Base-by-base conservation (phyloP, 2,113 vertebrate species). In the Podiceps cristatus region DNA sequence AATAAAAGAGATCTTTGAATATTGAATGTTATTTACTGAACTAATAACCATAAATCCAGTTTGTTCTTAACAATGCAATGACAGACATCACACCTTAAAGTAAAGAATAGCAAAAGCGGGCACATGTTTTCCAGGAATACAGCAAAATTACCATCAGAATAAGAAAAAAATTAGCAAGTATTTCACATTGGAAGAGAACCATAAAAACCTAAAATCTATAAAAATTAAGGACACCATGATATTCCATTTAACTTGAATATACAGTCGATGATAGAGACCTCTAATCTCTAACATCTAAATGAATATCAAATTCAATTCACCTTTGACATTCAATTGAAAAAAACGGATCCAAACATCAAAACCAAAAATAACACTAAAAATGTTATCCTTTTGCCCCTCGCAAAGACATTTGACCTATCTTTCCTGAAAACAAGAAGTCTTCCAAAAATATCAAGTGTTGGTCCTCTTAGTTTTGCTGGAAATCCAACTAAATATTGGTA, bases 31-130 rank as follows among this genome's bases (percentile, higher is more conserved):
- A 88, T 45, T 83, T 72, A 56, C 45, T 81, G 42, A 87, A 90
- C 80, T 86, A 68, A 79, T 16, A 71, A 78, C 16, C 67, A 86
- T 73, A 82, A 73, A 44, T 4, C 12, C 28, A 37, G 10, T 5
- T 92, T 83, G 68, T 90, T 67, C 53, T 86, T 59, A 89, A 33
- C 28, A 85, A 90, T 29, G 66, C 68, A 82, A 28, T 62, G 62
- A 86, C 66, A 92, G 56, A 77, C 72, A 94, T 69, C 68, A 97
- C 81, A 96, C 53, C 71, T 86, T 62, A 71, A 27, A 90, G 86
- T 40, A 92, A 92, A 44, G 44, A 81, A 58, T 4, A 85, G 58
- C 14, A 73, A 73, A 94, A 82, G 53, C 2, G 11, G 67, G 40
- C 47, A 84, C 17, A 6, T 62, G 52, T 76, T 87, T 95, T 72